These are phyloP conservation scores for Delia radicum DNA, from an alignment of 1,140 invertebrate genomes.

Conservation along the genomic window DNA sequence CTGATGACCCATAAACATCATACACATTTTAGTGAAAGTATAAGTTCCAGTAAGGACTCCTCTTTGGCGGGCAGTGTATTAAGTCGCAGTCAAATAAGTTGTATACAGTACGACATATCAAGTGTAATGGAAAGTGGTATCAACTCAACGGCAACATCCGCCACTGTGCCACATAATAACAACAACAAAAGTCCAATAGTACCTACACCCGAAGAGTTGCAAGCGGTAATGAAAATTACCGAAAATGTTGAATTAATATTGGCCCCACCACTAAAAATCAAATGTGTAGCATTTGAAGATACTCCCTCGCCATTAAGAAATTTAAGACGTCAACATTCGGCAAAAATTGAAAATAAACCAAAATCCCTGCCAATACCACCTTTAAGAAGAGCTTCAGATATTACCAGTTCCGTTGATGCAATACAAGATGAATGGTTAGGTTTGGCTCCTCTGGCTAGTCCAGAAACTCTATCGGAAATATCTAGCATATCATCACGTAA, in stretches of 20 bases:
- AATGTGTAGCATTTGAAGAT: not conserved
- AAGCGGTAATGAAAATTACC: too few relatives aligned
- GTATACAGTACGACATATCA: constrained; percentile 45
- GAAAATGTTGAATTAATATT: constrained; percentile 10
- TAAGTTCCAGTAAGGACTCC: constrained; percentile 52
- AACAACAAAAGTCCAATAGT: constrained; percentile 25
- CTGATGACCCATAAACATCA: constrained; percentile 30
- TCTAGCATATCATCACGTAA: constrained; percentile 66
- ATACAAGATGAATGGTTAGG: constrained; percentile 67
- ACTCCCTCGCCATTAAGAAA: not conserved
- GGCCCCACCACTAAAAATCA: constrained; percentile 38
- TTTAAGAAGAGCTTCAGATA: constrained; percentile 47
- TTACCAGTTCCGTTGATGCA: constrained; percentile 55
- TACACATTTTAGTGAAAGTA: constrained; percentile 34
- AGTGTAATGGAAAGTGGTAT: constrained; percentile 47
- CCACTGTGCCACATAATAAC: constrained; percentile 46
- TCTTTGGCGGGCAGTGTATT: constrained; percentile 57
- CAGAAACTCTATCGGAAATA: constrained; percentile 80
- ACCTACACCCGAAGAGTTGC: constrained; percentile 38
- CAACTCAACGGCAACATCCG: constrained; percentile 40
- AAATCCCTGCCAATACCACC: constrained; percentile 22
- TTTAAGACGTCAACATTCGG: constrained; percentile 32
- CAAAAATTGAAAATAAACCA: constrained; percentile 25
- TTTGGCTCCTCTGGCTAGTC: constrained; percentile 78
- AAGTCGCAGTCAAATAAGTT: constrained; percentile 47